A percentile compares a stretch with the other conserved stretches of the same genome.
Evolutionary conservation across 2,113 vertebrate species (phyloP).

Genomic region (Labrus mixtus): DNA sequence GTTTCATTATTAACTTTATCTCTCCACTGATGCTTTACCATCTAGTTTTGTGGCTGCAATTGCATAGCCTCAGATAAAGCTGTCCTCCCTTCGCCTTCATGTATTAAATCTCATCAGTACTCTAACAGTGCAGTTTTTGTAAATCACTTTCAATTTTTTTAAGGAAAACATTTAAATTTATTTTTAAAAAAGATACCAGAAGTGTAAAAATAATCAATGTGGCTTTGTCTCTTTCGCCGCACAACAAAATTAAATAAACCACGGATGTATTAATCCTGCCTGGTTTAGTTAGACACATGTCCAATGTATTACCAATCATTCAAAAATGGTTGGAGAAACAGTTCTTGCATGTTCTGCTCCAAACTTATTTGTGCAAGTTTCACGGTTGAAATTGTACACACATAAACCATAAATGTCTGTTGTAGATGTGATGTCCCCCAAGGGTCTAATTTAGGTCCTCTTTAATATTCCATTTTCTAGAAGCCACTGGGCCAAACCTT

Average conservation of each 20-base stretch:
- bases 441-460: neutral
- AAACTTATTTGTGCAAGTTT: no score
- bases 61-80: neutral
- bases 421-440: neutral
- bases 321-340: no score
- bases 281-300: no score
- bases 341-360: no score
- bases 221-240: no score
- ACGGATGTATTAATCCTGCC: no score
- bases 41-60: neutral
- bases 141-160: neutral
- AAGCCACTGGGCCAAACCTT: neutral
- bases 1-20: conserved; percentile 5
- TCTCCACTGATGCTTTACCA: neutral
- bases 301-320: no score
- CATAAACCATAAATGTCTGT: no score
- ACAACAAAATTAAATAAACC: no score
- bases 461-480: neutral
- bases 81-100: neutral
- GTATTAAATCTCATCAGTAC: neutral
- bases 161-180: no score
- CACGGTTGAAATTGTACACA: neutral
- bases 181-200: no score
- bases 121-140: neutral
- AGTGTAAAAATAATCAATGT: no score